Evolutionary conservation across 2,113 vertebrate species (phyloP).

Genomic region (Ovis canadensis): DNA sequence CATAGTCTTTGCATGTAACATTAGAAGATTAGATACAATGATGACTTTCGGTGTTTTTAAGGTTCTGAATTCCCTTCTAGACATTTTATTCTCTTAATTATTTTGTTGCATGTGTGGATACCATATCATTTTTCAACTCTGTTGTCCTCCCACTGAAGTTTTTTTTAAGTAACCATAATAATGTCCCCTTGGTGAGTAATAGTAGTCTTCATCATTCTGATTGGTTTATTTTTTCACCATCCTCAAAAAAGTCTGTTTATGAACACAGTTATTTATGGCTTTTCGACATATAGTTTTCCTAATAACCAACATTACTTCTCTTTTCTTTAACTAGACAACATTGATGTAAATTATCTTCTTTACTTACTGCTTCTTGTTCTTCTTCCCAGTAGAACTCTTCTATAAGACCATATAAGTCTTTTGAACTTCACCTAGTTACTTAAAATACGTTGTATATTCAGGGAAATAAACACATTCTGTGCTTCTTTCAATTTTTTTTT

Average conservation of each 20-base stretch:
- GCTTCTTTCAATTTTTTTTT: neutral
- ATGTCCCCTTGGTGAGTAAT: neutral
- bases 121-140: neutral
- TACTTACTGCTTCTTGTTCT: neutral
- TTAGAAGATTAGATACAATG: conserved; percentile 10
- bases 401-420: neutral
- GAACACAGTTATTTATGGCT: conserved; percentile 12
- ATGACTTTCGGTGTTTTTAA: conserved; percentile 20
- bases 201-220: neutral
- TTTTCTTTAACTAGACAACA: neutral
- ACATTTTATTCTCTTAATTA: neutral
- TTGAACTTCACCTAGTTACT: neutral
- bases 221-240: conserved; percentile 27
- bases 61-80: conserved; percentile 28
- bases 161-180: neutral
- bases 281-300: neutral
- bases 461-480: neutral
- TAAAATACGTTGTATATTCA: conserved; percentile 2
- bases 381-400: neutral
- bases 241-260: neutral
- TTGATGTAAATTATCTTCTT: conserved; percentile 28
- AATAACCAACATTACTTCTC: neutral
- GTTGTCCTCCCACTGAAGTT: neutral
- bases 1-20: neutral
- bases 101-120: conserved; percentile 12